A percentile compares a stretch with the other conserved stretches of the same genome.
phyloP scores from a whole-genome alignment of 2,113 vertebrate species.

The Atractosteus spatula region DNA sequence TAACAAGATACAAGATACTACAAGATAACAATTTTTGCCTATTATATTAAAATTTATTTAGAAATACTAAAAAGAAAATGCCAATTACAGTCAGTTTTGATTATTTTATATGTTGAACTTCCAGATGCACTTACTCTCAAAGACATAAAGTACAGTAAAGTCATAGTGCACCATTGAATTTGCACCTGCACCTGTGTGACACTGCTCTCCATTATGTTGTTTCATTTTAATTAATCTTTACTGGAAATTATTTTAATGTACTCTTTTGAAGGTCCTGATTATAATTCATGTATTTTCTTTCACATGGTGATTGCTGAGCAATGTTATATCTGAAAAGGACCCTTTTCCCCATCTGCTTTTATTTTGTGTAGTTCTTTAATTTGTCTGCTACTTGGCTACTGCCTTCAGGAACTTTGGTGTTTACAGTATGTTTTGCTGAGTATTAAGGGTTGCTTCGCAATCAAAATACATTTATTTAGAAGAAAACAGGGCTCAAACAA shows the following conservation, averaged over 20 bases:
- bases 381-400: constrained; percentile 14
- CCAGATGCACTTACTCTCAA: too few relatives aligned
- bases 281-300: constrained; percentile 39
- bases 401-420: neutral
- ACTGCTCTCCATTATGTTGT: constrained; percentile 32
- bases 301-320: constrained; percentile 44
- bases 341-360: neutral
- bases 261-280: constrained; percentile 33
- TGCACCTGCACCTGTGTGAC: constrained; percentile 51
- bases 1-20: too few relatives aligned
- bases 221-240: constrained; percentile 29
- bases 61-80: too few relatives aligned
- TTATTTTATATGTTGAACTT: too few relatives aligned
- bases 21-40: too few relatives aligned
- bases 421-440: too few relatives aligned
- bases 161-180: neutral
- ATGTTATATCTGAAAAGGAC: constrained; percentile 28
- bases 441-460: too few relatives aligned
- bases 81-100: too few relatives aligned
- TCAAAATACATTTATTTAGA: too few relatives aligned
- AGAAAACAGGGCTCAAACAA: too few relatives aligned
- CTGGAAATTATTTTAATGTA: constrained; percentile 20
- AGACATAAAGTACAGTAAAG: too few relatives aligned
- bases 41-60: too few relatives aligned
- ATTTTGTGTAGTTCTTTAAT: constrained; percentile 1